Conservation (phyloP, 2,888 invertebrate genomes). For the Ariolimax columbianus region DNA sequence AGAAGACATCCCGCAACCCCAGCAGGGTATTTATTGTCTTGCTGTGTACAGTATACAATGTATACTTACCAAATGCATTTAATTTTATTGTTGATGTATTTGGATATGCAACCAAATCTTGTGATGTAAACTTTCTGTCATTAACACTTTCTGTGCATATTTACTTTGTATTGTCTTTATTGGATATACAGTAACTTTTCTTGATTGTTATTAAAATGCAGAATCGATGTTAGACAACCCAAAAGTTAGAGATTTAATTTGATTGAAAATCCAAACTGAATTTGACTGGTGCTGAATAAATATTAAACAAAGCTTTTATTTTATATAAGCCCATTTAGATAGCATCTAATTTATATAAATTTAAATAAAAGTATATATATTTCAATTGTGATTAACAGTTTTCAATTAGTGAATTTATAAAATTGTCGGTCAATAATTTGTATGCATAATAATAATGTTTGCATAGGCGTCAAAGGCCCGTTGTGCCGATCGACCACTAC, state of each 20-base stretch:
- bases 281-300: too few species aligned
- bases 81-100: background rate
- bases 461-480: too few species aligned
- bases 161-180: background rate
- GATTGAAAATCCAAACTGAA: background rate
- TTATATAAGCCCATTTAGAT: too few species aligned
- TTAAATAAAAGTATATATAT: too few species aligned
- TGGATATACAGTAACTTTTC: background rate
- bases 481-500: too few species aligned
- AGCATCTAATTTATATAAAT: too few species aligned
- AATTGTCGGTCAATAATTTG: too few species aligned
- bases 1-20: slow-evolving; percentile 12
- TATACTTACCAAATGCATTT: slow-evolving; percentile 9
- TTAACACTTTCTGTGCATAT: background rate
- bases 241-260: background rate
- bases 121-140: background rate
- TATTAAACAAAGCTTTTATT: too few species aligned
- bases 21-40: slow-evolving; percentile 31
- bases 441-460: too few species aligned
- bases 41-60: background rate
- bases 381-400: too few species aligned
- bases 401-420: too few species aligned
- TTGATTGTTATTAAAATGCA: background rate
- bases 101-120: background rate
- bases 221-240: background rate